A percentile compares a stretch with the other conserved stretches of the same genome.
Conservation (phyloP, 2,113 vertebrate genomes). For the Geococcyx californianus region DNA sequence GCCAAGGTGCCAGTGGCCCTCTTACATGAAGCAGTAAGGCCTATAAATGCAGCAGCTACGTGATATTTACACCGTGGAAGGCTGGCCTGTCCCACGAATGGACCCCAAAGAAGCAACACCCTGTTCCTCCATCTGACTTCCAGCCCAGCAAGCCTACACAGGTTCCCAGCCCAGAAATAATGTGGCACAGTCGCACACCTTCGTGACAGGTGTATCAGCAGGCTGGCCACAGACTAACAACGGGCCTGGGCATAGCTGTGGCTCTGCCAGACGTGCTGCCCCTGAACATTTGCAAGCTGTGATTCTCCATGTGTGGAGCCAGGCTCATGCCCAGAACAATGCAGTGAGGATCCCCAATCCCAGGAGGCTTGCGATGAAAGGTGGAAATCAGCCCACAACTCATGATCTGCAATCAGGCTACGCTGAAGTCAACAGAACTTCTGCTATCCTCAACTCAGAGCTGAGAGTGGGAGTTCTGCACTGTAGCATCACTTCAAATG, state of each 20-base stretch:
- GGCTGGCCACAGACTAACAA: not conserved
- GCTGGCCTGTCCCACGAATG: not conserved
- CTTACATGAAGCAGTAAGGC: not conserved
- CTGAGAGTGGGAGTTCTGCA: not conserved
- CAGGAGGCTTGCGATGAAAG: not conserved
- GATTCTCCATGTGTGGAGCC: accelerated
- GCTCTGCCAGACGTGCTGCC: not conserved
- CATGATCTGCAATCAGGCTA: not conserved
- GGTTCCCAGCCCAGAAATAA: not conserved
- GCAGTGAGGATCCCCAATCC: not conserved
- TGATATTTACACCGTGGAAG: not conserved
- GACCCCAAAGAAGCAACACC: not conserved
- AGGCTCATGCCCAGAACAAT: accelerated
- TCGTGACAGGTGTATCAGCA: not conserved
- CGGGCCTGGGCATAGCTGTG: not conserved
- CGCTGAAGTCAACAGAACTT: not conserved
- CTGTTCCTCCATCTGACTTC: not conserved
- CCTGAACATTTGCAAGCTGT: not conserved
- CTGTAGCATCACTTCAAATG: not conserved
- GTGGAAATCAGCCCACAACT: not conserved
- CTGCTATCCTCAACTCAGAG: not conserved
- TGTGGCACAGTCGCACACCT: accelerated
- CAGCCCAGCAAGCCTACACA: not conserved
- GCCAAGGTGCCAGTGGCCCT: no score
- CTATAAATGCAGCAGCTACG: not conserved